Base-by-base conservation (phyloP, 2,888 invertebrate genomes). In the Pollenia griseotomentosa region DNA sequence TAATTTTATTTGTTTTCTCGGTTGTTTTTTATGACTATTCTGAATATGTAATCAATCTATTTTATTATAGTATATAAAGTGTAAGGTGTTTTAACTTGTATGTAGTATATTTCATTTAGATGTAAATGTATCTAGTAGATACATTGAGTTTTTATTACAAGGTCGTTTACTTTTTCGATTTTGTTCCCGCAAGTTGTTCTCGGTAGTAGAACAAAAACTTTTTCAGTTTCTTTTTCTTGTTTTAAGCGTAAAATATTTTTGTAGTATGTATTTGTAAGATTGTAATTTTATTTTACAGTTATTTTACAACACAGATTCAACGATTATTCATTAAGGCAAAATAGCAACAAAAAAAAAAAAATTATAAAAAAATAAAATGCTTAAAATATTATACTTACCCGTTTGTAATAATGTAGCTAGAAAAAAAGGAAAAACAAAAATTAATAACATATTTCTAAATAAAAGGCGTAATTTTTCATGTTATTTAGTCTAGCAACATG, bases 121-220 rank as follows among this genome's bases (percentile, higher is more conserved):
- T 65, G 73, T 79, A 70, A 79, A 70, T 48, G 57, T 74, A 51
- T 59, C 42, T 59, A 42, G n/a, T 16, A 57, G 59, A 70, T 70
- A 61, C 55, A 19, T 81, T 82, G 48, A 74, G 74, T 85, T 74
- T 82, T 59, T 74, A 71, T 83, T 86, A 79, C 86, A 86, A 86
- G 86, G 86, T 86, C 86, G 86, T 86, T 83, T 83, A 86, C 86
- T 83, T 86, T 86, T 85, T 71, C 79, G 46, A 59, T 70, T 53
- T 71, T 44, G 23, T 44, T 61, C n/a, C 42, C 19, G n/a, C 55
- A 9, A 42, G 33, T 33, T 33, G 33, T 33, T 33, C 33, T 33
- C 14, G 1, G 33, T 59, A 40, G 14, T 33, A 55, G 3, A 2
- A 19, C 12, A 14, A 11, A 19, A 59, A 14, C 40, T 33, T 5